Percentiles rank a stretch among this genome's conserved stretches.
Evolutionary conservation across 2,113 vertebrate species (phyloP).

Genomic region (Cygnus atratus): DNA sequence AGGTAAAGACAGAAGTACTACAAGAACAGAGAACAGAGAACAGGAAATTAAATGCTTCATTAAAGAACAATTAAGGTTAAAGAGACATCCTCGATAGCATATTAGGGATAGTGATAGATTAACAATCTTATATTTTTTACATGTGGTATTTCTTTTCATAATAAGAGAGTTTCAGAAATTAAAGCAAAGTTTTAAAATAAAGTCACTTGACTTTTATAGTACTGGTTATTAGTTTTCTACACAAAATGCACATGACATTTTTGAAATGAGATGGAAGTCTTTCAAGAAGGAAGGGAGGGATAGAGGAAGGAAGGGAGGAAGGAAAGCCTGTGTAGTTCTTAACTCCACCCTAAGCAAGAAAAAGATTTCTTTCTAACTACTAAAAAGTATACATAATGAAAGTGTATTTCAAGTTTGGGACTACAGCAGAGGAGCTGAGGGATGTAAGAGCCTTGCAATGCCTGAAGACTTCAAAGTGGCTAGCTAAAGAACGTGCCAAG

Average conservation of each 20-base stretch:
- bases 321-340: neutral
- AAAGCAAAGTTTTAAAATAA: constrained; percentile 38
- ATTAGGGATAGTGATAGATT: constrained; percentile 18
- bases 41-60: constrained; percentile 44
- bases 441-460: neutral
- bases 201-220: neutral
- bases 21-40: neutral
- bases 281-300: neutral
- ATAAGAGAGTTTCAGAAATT: neutral
- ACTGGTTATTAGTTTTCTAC: neutral
- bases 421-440: neutral
- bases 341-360: neutral
- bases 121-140: neutral
- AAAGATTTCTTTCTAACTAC: neutral
- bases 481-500: neutral
- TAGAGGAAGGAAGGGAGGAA: too few relatives aligned
- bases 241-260: neutral
- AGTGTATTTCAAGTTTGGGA: neutral
- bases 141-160: constrained; percentile 14
- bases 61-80: constrained; percentile 55
- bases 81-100: neutral
- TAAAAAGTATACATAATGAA: neutral
- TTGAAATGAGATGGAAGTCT: neutral
- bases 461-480: neutral
- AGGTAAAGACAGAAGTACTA: neutral